Evolutionary conservation across 2,888 invertebrate genomes (phyloP), one percentile per base, ranked within the genome.

Genomic region (Caenorhabditis becei): DNA sequence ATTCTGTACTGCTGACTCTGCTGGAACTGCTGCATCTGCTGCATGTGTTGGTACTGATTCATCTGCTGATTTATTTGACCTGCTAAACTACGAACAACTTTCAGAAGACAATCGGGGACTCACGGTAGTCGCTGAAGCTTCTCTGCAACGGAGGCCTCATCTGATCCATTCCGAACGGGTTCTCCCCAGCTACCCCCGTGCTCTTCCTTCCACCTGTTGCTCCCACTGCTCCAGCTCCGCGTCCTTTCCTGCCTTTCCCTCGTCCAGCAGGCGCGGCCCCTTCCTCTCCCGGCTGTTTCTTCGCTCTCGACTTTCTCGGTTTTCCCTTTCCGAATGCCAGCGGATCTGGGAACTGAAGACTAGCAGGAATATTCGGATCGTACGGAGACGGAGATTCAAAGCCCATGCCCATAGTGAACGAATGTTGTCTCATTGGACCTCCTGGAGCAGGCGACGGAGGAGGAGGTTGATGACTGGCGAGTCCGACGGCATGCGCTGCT

Each of bases 51-150:
- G 23, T 59, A 47, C 10, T 65, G 65, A 2, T 26, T 10, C 65
- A 74, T 74, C 2, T 65, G 56, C 16, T 58, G 75, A 54, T 47
- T 65, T 58, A 66, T 37, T 53, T 49, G 66, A 3, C 51, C 37
- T 5, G 66, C 53, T 66, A 54, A 66, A 63, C 2, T 37, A 16
- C 16, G 23, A 8, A 54, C 8, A 23, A 4, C 26, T 2, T 35
- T 58, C 35, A n/a, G 14, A 37, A 59, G 10, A n/a, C n/a, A n/a
- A n/a, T n/a, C n/a, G n/a, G n/a, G 1, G 18, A 72, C 74, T 32
- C 35, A 80, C 80, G 70, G 28, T 41, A 83, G 35, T 84, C 84
- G 47, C 84, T 84, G 56, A 69, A 83, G 4, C 80, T 80, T 37
- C 84, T 24, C 49, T 84, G 82, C 35, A 84, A 56, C 32, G 44